phyloP scores from a whole-genome alignment of 1,140 invertebrate genomes.

The Neomicropteryx cornuta region DNA sequence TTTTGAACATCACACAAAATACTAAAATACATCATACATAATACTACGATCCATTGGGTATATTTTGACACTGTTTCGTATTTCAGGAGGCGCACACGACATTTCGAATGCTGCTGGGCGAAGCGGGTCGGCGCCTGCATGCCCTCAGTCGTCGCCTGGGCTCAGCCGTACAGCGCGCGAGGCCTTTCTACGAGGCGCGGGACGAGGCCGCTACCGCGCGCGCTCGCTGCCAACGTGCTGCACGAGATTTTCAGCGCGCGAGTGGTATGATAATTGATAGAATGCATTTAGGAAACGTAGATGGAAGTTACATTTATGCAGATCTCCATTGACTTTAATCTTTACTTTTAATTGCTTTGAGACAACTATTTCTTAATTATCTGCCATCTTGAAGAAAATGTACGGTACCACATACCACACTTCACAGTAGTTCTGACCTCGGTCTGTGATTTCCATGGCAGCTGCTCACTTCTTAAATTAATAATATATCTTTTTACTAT shows the following conservation, averaged over 20 bases:
- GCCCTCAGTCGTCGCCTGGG: constrained; percentile 64
- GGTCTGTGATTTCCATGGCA: no score
- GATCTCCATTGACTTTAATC: background rate
- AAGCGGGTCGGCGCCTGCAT: constrained; percentile 66
- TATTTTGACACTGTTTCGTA: no score
- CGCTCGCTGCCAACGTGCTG: constrained; percentile 77
- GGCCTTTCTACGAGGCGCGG: constrained; percentile 76
- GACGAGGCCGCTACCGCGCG: constrained; percentile 53
- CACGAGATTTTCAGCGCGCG: constrained; percentile 83
- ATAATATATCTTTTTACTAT: no score
- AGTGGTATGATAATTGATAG: constrained; percentile 75
- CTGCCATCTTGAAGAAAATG: no score
- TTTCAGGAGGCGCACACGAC: constrained; percentile 70
- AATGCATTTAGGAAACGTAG: background rate
- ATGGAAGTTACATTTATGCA: background rate
- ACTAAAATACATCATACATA: background rate
- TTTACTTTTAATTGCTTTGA: background rate
- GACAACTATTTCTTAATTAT: background rate
- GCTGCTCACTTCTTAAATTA: no score
- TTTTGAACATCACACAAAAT: no score
- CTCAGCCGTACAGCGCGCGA: constrained; percentile 67
- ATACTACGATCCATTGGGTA: no score
- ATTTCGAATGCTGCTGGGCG: constrained; percentile 66
- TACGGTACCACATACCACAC: no score
- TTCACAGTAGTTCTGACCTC: no score